Conservation (phyloP, 2,797 vertebrate genomes). For the Hydrocynus forskahlii region DNA sequence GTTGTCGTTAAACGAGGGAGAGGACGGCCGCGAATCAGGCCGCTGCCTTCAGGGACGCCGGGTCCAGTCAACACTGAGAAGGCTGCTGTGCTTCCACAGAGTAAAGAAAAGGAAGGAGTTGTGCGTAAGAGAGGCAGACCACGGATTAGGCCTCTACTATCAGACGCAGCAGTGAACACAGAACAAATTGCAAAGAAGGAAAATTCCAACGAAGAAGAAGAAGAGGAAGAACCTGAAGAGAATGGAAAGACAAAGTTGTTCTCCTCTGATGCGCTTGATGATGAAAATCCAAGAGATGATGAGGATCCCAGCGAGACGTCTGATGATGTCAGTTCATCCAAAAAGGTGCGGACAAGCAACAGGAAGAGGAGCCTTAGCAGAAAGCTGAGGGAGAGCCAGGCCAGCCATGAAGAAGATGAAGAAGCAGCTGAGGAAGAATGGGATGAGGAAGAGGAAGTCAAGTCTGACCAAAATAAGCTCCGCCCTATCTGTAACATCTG, state of each 20-base stretch:
- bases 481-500: conserved; percentile 87
- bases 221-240: conserved; percentile 48
- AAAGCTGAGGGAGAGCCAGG: conserved; percentile 80
- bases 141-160: conserved; percentile 34
- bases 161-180: conserved; percentile 29
- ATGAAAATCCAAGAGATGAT: conserved; percentile 19
- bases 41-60: conserved; percentile 12
- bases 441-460: conserved; percentile 64
- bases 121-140: conserved; percentile 56
- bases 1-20: conserved; percentile 45
- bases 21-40: conserved; percentile 51
- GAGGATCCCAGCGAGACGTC: conserved; percentile 11
- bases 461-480: conserved; percentile 63
- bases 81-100: background rate
- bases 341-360: conserved; percentile 44
- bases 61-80: background rate
- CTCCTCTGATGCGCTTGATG: background rate
- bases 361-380: conserved; percentile 60
- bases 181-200: conserved; percentile 35
- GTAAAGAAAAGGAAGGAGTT: conserved; percentile 27
- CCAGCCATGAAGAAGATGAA: conserved; percentile 73
- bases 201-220: conserved; percentile 45
- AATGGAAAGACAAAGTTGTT: background rate
- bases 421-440: conserved; percentile 51
- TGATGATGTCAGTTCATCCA: conserved; percentile 3